phyloP scores from a whole-genome alignment of 2,797 vertebrate species.

The Crenichthys baileyi region DNA sequence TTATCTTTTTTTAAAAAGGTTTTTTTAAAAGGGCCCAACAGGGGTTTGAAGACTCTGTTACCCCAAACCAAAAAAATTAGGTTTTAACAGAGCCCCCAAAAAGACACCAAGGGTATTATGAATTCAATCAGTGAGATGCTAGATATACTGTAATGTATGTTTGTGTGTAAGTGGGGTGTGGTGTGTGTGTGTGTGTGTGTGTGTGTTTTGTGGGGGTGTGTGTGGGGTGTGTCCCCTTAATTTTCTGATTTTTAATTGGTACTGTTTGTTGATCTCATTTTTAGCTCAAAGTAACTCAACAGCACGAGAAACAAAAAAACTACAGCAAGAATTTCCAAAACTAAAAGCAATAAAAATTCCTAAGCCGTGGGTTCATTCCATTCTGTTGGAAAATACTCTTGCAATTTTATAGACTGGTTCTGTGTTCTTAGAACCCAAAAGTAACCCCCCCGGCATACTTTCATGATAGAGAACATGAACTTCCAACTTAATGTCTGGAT shows the following conservation, averaged over 20 bases:
- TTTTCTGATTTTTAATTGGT: background rate
- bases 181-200: too few species aligned
- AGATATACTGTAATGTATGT: too few species aligned
- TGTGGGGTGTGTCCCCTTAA: background rate
- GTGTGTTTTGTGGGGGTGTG: too few species aligned
- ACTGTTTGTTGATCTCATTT: background rate
- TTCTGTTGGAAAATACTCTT: background rate
- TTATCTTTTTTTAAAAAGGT: too few species aligned
- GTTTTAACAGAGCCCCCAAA: too few species aligned
- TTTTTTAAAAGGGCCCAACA: too few species aligned
- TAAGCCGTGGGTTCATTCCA: background rate
- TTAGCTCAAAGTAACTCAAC: background rate
- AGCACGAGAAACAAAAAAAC: background rate
- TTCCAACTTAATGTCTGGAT: background rate
- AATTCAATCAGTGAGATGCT: too few species aligned
- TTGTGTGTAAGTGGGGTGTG: too few species aligned
- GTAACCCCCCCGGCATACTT: background rate
- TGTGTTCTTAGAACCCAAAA: background rate
- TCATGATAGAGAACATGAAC: slow-evolving; percentile 4
- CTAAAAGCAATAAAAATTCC: background rate
- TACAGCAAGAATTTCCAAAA: background rate
- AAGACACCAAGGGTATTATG: too few species aligned
- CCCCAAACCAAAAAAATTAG: too few species aligned
- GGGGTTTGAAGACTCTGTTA: too few species aligned
- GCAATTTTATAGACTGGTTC: background rate